Evolutionary conservation across 53 echinoderm and acorn worm species (phyloP).

Genomic region (Astropecten irregularis): DNA sequence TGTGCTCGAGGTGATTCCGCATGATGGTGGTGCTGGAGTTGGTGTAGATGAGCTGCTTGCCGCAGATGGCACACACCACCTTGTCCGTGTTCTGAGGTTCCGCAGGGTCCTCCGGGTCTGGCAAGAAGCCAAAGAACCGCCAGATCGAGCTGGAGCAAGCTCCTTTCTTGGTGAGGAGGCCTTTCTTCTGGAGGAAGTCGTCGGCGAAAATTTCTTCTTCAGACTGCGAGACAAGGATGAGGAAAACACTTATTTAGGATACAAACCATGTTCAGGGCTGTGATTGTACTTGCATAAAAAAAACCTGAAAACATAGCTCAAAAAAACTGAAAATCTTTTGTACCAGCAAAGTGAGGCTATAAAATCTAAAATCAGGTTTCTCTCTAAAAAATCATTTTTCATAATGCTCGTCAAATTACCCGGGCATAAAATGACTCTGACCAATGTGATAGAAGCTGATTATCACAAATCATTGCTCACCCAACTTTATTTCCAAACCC

Average conservation of each 20-base stretch:
- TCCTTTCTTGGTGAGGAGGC: constrained; percentile 33
- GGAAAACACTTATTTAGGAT: background rate
- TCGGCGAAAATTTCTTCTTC: constrained; percentile 37
- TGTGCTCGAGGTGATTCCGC: constrained; percentile 55
- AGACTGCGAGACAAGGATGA: background rate
- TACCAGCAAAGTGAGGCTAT: too few relatives aligned
- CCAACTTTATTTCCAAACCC: too few relatives aligned
- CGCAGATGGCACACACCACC: constrained; percentile 57
- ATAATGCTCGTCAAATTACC: too few relatives aligned
- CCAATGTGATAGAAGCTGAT: too few relatives aligned
- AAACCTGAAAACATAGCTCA: too few relatives aligned
- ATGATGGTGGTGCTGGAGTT: constrained; percentile 61
- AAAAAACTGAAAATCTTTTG: background rate
- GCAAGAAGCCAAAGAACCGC: constrained; percentile 56
- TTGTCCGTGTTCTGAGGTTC: constrained; percentile 23
- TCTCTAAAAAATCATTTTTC: too few relatives aligned
- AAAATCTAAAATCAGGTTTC: too few relatives aligned
- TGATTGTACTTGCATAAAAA: too few relatives aligned
- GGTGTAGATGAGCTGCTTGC: constrained; percentile 54
- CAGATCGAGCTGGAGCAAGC: constrained; percentile 55
- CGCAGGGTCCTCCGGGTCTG: constrained; percentile 38
- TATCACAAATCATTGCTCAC: too few relatives aligned
- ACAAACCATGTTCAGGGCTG: background rate
- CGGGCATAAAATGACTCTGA: too few relatives aligned
- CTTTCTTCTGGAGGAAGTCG: constrained; percentile 43